A percentile compares a stretch with the other conserved stretches of the same genome.
Conservation (phyloP, 1,140 invertebrate species). For the Drosophila pruinosa region DNA sequence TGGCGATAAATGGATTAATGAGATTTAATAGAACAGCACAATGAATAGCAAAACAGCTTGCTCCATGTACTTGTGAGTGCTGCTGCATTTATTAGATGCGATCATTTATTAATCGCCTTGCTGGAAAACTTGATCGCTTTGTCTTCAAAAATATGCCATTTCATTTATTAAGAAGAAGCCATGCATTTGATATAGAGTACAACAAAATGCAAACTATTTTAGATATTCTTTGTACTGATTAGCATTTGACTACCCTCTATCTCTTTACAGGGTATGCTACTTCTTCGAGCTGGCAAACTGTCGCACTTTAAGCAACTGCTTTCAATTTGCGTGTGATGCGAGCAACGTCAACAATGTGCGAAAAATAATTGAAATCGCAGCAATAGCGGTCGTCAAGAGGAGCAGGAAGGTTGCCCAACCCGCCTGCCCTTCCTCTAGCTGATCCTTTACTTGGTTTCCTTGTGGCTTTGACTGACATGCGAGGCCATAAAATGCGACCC, state of each 20-base stretch:
- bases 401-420: neutral
- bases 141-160: too few relatives aligned
- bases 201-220: too few relatives aligned
- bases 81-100: neutral
- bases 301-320: constrained; percentile 14
- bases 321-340: constrained; percentile 54
- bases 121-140: too few relatives aligned
- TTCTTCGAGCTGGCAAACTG: neutral
- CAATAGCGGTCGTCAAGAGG: constrained; percentile 23
- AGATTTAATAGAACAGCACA: constrained; percentile 12
- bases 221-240: too few relatives aligned
- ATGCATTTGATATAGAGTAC: too few relatives aligned
- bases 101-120: too few relatives aligned
- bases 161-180: too few relatives aligned
- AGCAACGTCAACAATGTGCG: constrained; percentile 60
- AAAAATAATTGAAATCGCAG: constrained; percentile 74
- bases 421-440: neutral
- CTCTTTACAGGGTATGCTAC: neutral
- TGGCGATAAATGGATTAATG: constrained; percentile 37
- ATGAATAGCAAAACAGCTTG: neutral
- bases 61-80: neutral
- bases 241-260: neutral
- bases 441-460: too few relatives aligned
- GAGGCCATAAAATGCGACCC: constrained; percentile 9
- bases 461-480: neutral